Percentiles rank a stretch among this genome's conserved stretches.
phyloP scores from a whole-genome alignment of 2,113 vertebrate species.

The Sphaerodactylus townsendi region DNA sequence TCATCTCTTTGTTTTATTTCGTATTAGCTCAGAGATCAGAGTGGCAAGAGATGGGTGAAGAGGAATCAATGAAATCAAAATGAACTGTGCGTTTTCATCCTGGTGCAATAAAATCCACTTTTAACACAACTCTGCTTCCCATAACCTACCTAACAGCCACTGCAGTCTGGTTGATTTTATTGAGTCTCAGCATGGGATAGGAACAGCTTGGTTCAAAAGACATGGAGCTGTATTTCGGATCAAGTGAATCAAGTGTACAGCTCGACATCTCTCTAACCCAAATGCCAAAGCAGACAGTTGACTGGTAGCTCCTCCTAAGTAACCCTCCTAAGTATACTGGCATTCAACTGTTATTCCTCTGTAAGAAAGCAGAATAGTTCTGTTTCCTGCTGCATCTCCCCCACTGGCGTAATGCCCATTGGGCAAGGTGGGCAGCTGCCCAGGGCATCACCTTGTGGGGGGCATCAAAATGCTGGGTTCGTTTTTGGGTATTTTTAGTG shows the following conservation, averaged over 20 bases:
- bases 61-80: conserved; percentile 1
- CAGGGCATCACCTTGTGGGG: too few species aligned
- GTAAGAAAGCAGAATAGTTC: too few species aligned
- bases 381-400: too few species aligned
- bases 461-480: too few species aligned
- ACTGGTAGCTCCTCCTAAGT: too few species aligned
- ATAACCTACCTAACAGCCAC: not conserved
- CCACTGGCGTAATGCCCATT: too few species aligned
- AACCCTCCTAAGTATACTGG: too few species aligned
- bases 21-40: not conserved
- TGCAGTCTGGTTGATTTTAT: conserved; percentile 4
- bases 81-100: not conserved
- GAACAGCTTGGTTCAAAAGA: not conserved
- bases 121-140: not conserved
- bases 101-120: not conserved
- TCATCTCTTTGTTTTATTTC: conserved; percentile 9
- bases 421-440: too few species aligned
- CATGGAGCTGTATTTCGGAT: not conserved
- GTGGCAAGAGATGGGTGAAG: accelerated
- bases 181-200: not conserved
- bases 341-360: too few species aligned
- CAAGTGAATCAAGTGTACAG: not conserved
- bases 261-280: not conserved
- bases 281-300: not conserved
- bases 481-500: too few species aligned